Conservation (phyloP, 2,888 invertebrate species). For the Lithosia quadra region DNA sequence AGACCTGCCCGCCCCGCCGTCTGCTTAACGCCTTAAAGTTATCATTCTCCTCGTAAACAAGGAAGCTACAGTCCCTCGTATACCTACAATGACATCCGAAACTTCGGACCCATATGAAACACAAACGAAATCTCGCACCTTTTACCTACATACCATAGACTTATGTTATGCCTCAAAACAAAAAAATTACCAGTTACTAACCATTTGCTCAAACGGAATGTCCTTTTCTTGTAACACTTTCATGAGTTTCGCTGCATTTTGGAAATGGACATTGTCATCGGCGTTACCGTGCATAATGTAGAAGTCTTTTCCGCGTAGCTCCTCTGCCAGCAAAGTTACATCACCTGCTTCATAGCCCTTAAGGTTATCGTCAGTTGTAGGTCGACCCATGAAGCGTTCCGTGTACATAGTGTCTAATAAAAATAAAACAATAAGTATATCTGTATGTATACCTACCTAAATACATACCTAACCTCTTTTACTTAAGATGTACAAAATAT, state of each 20-base stretch:
- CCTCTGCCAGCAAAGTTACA: conserved; percentile 89
- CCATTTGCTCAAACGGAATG: conserved; percentile 95
- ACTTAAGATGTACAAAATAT: too few relatives aligned
- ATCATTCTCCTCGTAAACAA: too few relatives aligned
- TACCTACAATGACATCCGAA: too few relatives aligned
- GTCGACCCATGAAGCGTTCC: conserved; percentile 96
- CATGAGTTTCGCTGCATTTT: conserved; percentile 92
- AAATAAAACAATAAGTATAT: not conserved
- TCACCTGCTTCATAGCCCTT: conserved; percentile 91
- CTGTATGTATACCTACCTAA: too few relatives aligned
- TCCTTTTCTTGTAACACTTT: conserved; percentile 90
- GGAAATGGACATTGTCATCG: conserved; percentile 96
- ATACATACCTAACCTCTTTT: too few relatives aligned
- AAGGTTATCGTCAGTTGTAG: conserved; percentile 90
- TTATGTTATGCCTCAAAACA: not conserved
- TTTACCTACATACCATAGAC: too few relatives aligned
- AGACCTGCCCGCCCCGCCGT: too few relatives aligned
- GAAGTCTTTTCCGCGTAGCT: conserved; percentile 91
- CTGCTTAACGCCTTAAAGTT: too few relatives aligned
- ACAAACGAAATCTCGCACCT: too few relatives aligned
- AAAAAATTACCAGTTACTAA: conserved; percentile 62
- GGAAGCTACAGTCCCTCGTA: too few relatives aligned
- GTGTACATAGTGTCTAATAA: conserved; percentile 96
- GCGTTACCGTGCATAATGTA: conserved; percentile 96
- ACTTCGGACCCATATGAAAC: too few relatives aligned